Conservation (phyloP, 2,797 vertebrate genomes). For the Mastacembelus armatus region DNA sequence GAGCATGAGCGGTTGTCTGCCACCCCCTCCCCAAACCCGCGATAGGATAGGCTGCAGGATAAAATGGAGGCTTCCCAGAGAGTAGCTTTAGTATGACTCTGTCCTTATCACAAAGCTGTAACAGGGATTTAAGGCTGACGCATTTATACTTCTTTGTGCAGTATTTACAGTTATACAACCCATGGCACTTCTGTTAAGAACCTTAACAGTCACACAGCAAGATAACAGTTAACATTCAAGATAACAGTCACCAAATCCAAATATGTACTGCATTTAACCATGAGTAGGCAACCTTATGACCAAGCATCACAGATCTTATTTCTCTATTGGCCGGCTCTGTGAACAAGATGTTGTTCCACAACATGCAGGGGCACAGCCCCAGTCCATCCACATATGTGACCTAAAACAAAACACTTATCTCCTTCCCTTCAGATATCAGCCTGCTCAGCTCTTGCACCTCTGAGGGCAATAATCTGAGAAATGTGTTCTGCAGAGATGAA, state of each 20-base stretch:
- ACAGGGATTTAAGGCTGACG: slow-evolving; percentile 4
- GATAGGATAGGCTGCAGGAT: too few relatives aligned
- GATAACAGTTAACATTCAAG: slow-evolving; percentile 20
- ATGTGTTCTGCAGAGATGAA: not conserved
- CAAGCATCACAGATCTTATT: not conserved
- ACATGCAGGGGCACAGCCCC: not conserved
- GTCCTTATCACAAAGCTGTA: not conserved
- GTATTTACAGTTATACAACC: slow-evolving; percentile 13
- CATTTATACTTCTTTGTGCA: not conserved
- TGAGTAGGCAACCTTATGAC: slow-evolving; percentile 6
- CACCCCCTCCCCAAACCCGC: too few relatives aligned
- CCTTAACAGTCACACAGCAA: slow-evolving; percentile 5
- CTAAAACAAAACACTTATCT: too few relatives aligned
- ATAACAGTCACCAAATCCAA: slow-evolving; percentile 15
- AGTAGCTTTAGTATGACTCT: slow-evolving; percentile 10
- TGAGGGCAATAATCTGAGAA: not conserved
- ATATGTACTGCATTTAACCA: slow-evolving; percentile 8
- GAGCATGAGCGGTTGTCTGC: too few relatives aligned
- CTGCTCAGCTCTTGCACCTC: not conserved
- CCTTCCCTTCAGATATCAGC: too few relatives aligned
- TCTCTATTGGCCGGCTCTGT: not conserved
- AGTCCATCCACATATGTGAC: too few relatives aligned
- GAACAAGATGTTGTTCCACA: not conserved
- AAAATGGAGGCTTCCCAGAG: not conserved
- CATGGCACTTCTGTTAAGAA: not conserved